These are phyloP conservation scores for Terebella lapidaria DNA, from an alignment of 2,888 invertebrate species.

Conservation along the genomic window DNA sequence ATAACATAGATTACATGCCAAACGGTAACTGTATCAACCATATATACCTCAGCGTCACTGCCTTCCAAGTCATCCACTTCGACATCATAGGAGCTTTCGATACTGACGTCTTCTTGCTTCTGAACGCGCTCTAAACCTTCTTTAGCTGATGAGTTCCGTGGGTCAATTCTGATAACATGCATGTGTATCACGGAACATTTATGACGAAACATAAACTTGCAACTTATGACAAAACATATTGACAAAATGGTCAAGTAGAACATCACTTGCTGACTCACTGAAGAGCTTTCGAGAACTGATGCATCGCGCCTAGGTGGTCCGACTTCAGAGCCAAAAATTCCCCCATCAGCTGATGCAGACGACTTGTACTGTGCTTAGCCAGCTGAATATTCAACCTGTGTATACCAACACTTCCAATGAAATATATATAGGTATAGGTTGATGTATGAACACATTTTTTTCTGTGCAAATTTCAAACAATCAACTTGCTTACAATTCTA, in stretches of 20 bases:
- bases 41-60: slow-evolving; percentile 50
- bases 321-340: slow-evolving; percentile 63
- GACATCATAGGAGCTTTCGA: slow-evolving; percentile 38
- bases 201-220: not conserved
- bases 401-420: no score
- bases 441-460: no score
- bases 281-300: slow-evolving; percentile 63
- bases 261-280: not conserved
- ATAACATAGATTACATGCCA: not conserved
- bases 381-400: slow-evolving; percentile 63
- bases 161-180: slow-evolving; percentile 59
- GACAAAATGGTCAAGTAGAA: no score
- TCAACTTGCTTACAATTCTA: slow-evolving; percentile 57
- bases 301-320: slow-evolving; percentile 66
- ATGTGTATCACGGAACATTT: no score
- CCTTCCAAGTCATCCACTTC: slow-evolving; percentile 47
- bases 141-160: slow-evolving; percentile 62
- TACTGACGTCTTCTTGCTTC: slow-evolving; percentile 32
- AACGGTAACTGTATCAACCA: not conserved
- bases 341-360: slow-evolving; percentile 65
- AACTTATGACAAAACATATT: not conserved
- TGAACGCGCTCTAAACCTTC: slow-evolving; percentile 66
- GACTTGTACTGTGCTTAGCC: slow-evolving; percentile 61
- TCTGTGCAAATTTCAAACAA: no score
- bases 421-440: no score